Evolutionary conservation across 2,113 vertebrate genomes (phyloP), one percentile per base, ranked within the genome.

Genomic region (Australoheros scitulus): DNA sequence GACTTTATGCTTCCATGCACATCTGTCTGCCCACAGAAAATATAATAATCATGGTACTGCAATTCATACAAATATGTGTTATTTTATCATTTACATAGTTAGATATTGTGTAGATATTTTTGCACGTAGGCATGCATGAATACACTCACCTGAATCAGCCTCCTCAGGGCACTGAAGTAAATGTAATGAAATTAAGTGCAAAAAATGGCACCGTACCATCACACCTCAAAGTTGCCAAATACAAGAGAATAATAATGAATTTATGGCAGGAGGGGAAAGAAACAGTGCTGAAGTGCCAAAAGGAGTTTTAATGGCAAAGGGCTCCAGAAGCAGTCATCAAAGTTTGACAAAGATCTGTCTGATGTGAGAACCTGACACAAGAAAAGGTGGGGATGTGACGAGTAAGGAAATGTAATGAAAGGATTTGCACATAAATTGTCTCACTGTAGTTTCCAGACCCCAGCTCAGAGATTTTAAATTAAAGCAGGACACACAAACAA

Each of bases 161-260:
- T 87, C 82, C 82, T 84, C 76, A 2, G 89, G 86, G 89, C 78
- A 84, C 79, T 80, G 7, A 47, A 78, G 93, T 91, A 94, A 96
- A 97, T 95, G 87, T 95, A 96, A 95, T 94, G 87, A 95, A 90
- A 94, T 80, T 88, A 89, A 85, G 88, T 94, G 92, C 93, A 92
- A 92, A 94, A 61, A 96, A 96, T 93, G 93, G 92, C 92, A 93
- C 91, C 79, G 59, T 89, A 91, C 92, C 93, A 85, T 85, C 76
- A 76, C 58, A 82, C 78, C 77, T 61, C 56, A 65, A 61, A 76
- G 52, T 93, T 93, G 90, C 80, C 84, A 94, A 94, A 94, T 94
- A 95, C 79, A 92, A 88, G 87, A 24, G 84, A 87, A 93, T 79
- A 85, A 59, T 5, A 18, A 43, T 50, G 52, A 34, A 68, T 47